Evolutionary conservation across 2,888 invertebrate genomes (phyloP), one percentile per base, ranked within the genome.

Genomic region (Miltochrista miniata): DNA sequence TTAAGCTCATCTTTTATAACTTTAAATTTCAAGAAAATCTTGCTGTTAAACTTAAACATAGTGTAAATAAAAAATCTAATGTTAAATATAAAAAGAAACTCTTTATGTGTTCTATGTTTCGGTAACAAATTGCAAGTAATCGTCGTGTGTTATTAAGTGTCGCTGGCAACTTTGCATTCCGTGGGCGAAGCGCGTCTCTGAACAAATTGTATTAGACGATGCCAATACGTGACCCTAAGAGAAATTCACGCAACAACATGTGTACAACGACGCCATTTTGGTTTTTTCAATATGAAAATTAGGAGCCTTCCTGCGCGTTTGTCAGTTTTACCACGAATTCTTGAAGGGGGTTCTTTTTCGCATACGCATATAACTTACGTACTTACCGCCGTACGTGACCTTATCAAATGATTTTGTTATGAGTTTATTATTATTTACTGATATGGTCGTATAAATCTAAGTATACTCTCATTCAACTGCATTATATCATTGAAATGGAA

Each of bases 171-270:
- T 86, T 86, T 83, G 81, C 83, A 87, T 87, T 85, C 86, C 74
- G 70, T 73, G 77, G 68, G 77, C 77, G 79, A 55, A 68, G 64
- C 80, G 76, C 81, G 80, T 81, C 85, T 85, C 76, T 75, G 71
- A 84, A 83, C 84, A 88, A 89, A 90, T 90, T 88, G 82, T 87
- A 87, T 90, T 88, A 89, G 84, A 84, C 79, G 84, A 77, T 78
- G 80, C 78, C 82, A 75, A 83, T 87, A 90, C 89, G 90, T 88
- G 90, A 86, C 83, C 83, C 75, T 68, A 72, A 65, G 69, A 72
- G 64, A 74, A 77, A 80, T 81, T 77, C 76, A 70, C 78, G 72
- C 76, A 76, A 80, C 76, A 79, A 74, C 79, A 77, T 78, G 72
- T 80, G 79, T 78, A 77, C 65, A 65, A 59, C 68, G 70, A 66